A percentile compares a stretch with the other conserved stretches of the same genome.
phyloP scores from a whole-genome alignment of 2,888 invertebrate genomes.

The Epinotia bilunana region DNA sequence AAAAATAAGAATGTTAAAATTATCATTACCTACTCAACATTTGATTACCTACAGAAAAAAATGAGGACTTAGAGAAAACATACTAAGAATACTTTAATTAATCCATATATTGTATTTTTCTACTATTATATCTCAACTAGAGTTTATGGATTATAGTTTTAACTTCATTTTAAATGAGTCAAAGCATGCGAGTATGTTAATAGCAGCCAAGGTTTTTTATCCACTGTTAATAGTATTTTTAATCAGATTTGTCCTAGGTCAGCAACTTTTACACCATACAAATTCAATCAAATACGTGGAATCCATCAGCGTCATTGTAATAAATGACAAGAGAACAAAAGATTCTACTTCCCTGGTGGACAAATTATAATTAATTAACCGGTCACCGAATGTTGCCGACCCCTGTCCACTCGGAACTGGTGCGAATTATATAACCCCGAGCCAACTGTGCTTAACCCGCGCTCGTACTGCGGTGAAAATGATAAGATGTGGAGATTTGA shows the following conservation, averaged over 20 bases:
- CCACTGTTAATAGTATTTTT: not conserved
- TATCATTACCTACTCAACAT: not conserved
- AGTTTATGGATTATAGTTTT: not conserved
- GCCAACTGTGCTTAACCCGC: slow-evolving; percentile 54
- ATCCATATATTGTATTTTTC: not conserved
- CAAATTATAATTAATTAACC: slow-evolving; percentile 45
- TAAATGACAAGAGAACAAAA: slow-evolving; percentile 37
- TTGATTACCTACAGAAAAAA: too few relatives aligned
- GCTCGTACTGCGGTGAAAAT: slow-evolving; percentile 49
- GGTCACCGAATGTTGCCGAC: slow-evolving; percentile 44
- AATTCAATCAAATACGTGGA: slow-evolving; percentile 4
- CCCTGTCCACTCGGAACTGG: slow-evolving; percentile 56
- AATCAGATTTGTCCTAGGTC: not conserved
- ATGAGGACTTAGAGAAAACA: not conserved
- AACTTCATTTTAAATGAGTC: not conserved
- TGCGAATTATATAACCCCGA: slow-evolving; percentile 66
- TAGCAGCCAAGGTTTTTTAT: not conserved
- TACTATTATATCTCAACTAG: not conserved
- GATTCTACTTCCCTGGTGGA: slow-evolving; percentile 40
- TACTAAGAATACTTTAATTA: not conserved
- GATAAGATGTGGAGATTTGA: slow-evolving; percentile 13
- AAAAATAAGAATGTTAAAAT: not conserved
- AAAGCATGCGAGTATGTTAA: not conserved
- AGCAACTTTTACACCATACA: not conserved
- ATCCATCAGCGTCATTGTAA: slow-evolving; percentile 26